These are phyloP conservation scores for Anomalospiza imberbis DNA, from an alignment of 2,797 vertebrate species.

Conservation along the genomic window DNA sequence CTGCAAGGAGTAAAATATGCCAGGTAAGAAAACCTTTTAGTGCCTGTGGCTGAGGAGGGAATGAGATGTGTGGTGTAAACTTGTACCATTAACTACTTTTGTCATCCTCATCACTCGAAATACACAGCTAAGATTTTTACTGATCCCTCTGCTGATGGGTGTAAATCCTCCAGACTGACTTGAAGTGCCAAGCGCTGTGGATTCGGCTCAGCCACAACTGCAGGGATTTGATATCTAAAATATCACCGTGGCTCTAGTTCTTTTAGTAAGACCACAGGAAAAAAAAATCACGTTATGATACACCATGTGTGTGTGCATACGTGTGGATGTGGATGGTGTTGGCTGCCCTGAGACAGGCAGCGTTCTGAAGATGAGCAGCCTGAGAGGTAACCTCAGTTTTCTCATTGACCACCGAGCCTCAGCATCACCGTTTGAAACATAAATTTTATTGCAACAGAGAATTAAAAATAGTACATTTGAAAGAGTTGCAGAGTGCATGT, in stretches of 20 bases:
- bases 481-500: slow-evolving; percentile 41
- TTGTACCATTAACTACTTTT: background rate
- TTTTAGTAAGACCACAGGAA: background rate
- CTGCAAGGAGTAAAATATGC: background rate
- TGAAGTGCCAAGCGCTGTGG: accelerated
- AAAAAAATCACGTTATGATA: background rate
- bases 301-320: accelerated
- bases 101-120: background rate
- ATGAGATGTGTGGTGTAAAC: background rate
- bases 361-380: accelerated
- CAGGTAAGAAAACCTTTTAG: background rate
- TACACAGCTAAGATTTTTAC: background rate
- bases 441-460: slow-evolving; percentile 86
- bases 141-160: background rate
- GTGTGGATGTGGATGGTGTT: background rate
- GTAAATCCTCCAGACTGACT: background rate
- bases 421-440: slow-evolving; percentile 75
- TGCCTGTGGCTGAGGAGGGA: background rate
- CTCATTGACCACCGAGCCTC: slow-evolving; percentile 43
- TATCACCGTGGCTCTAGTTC: background rate
- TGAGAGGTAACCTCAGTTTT: background rate
- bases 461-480: slow-evolving; percentile 82
- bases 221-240: background rate
- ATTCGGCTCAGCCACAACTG: background rate
- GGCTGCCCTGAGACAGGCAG: background rate